phyloP scores from a whole-genome alignment of 2,797 vertebrate genomes.

The Bryconaethiops microstoma region DNA sequence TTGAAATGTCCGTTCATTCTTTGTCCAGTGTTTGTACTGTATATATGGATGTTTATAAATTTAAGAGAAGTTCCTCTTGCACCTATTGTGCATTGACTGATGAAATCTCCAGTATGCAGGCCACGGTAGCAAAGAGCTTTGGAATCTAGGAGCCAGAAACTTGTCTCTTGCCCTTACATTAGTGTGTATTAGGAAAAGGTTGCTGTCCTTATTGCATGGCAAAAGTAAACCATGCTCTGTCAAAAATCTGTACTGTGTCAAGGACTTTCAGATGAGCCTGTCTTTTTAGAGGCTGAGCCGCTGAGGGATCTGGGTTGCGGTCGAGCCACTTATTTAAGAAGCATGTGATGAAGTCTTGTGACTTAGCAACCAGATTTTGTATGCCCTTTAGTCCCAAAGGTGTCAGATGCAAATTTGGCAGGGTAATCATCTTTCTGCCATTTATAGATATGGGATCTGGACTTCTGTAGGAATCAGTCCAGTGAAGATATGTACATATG shows the following conservation, averaged over 20 bases:
- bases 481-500: neutral
- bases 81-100: neutral
- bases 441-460: slow-evolving; percentile 29
- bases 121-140: neutral
- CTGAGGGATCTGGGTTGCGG: neutral
- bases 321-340: slow-evolving; percentile 19
- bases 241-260: slow-evolving; percentile 5
- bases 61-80: neutral
- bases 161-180: neutral
- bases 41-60: neutral
- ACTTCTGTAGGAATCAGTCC: neutral
- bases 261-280: slow-evolving; percentile 15
- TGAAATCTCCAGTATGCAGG: neutral
- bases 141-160: slow-evolving; percentile 14
- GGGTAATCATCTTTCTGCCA: slow-evolving; percentile 17
- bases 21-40: no score
- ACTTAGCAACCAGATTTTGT: slow-evolving; percentile 23
- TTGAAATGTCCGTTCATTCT: no score
- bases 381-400: slow-evolving; percentile 21
- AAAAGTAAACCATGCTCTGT: slow-evolving; percentile 10
- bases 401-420: slow-evolving; percentile 21
- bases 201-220: neutral
- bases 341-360: slow-evolving; percentile 15
- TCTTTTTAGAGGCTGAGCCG: slow-evolving; percentile 24
- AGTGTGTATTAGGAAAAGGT: neutral